phyloP scores from a whole-genome alignment of 2,113 vertebrate genomes.

The Gavialis gangeticus region DNA sequence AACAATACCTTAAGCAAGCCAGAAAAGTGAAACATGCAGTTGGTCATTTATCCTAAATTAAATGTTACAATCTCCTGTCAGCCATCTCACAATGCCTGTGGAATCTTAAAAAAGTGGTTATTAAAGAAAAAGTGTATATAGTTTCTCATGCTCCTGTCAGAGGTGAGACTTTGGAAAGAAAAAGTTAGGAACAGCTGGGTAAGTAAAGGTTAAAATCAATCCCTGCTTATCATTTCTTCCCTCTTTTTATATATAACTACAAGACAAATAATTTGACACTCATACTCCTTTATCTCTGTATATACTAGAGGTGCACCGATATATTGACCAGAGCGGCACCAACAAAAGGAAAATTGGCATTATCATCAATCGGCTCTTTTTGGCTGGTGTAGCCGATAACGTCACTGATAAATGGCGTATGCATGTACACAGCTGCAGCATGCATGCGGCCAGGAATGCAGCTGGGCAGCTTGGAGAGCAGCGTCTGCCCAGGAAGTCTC shows the following conservation, averaged over 20 bases:
- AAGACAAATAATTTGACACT: conserved; percentile 30
- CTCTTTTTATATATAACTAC: conserved; percentile 31
- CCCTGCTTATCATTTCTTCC: neutral
- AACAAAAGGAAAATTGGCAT: no score
- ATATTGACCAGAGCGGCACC: no score
- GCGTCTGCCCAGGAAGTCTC: no score
- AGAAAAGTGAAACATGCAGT: conserved; percentile 29
- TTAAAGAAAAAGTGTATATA: neutral
- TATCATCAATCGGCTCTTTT: no score
- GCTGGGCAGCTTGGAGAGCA: no score
- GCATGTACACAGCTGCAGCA: no score
- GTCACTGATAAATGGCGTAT: no score
- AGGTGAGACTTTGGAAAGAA: neutral
- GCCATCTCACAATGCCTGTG: conserved; percentile 24
- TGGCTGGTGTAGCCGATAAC: no score
- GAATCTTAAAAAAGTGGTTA: neutral
- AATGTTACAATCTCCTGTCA: conserved; percentile 23
- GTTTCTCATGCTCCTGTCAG: conserved; percentile 23
- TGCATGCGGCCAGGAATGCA: no score
- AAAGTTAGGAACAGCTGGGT: neutral
- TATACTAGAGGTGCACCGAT: neutral
- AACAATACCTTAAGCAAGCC: conserved; percentile 3
- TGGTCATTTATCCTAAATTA: conserved; percentile 48
- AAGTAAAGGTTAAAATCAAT: neutral
- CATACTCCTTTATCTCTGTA: neutral